Conservation (phyloP, 2,113 vertebrate genomes). For the Odocoileus hemionus region DNA sequence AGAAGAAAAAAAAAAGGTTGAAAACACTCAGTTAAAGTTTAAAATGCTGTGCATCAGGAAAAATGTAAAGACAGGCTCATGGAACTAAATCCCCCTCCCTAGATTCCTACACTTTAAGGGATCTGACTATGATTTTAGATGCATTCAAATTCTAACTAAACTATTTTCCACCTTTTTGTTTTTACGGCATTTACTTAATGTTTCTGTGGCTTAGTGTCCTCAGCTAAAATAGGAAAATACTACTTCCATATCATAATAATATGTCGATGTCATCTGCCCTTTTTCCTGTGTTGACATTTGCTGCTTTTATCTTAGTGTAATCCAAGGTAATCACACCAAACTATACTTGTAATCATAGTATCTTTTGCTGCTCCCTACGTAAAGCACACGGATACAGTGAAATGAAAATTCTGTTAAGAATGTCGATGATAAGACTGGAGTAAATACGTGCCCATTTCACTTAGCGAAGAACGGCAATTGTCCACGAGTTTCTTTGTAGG, state of each 20-base stretch:
- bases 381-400: not conserved
- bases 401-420: not conserved
- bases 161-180: not conserved
- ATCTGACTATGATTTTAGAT: not conserved
- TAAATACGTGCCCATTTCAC: not conserved
- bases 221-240: not conserved
- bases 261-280: not conserved
- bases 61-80: not conserved
- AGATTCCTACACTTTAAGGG: not conserved
- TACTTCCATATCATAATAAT: not conserved
- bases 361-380: no score
- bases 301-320: no score
- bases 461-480: not conserved
- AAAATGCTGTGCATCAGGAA: not conserved
- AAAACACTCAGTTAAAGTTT: not conserved
- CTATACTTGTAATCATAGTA: not conserved
- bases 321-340: accelerated
- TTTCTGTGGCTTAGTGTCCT: not conserved
- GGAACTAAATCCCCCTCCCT: not conserved
- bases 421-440: not conserved
- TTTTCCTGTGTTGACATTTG: not conserved
- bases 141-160: not conserved
- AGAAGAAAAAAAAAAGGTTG: not conserved
- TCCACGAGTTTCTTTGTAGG: not conserved
- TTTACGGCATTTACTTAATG: not conserved